Conservation (phyloP, 2,113 vertebrate species). For the Leiothrix lutea region DNA sequence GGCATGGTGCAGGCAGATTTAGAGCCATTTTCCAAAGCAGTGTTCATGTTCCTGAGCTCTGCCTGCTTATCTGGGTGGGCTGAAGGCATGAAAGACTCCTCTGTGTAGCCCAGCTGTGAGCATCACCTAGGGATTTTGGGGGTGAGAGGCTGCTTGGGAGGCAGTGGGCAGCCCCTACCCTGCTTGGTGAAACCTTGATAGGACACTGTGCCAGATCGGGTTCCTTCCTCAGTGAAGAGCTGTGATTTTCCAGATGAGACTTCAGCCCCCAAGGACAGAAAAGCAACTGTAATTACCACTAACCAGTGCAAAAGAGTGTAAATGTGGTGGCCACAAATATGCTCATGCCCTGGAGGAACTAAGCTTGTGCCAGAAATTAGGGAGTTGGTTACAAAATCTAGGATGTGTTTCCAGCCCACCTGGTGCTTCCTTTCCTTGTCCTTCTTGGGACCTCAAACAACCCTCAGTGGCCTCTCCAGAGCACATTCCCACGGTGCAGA, state of each 20-base stretch:
- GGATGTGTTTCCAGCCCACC: background rate
- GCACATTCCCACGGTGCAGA: accelerated
- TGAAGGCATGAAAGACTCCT: background rate
- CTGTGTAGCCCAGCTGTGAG: background rate
- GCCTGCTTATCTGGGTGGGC: background rate
- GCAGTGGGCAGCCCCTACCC: accelerated
- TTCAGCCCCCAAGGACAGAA: background rate
- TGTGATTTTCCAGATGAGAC: background rate
- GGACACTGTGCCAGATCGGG: background rate
- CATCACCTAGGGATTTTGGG: background rate
- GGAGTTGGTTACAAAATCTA: background rate
- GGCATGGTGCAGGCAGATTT: background rate
- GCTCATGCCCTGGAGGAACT: background rate
- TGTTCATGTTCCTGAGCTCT: background rate
- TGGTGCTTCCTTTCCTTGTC: background rate
- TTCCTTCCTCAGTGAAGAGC: background rate
- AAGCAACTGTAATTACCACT: background rate
- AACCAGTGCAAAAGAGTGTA: background rate
- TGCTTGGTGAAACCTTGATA: background rate
- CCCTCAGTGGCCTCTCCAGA: background rate
- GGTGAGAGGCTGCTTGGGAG: background rate
- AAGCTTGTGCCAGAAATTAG: background rate
- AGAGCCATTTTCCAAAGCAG: background rate
- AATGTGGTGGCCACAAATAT: background rate
- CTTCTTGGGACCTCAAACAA: background rate